Evolutionary conservation across 2,888 invertebrate genomes (phyloP), one percentile per base, ranked within the genome.

Genomic region (Lobophora halterata): DNA sequence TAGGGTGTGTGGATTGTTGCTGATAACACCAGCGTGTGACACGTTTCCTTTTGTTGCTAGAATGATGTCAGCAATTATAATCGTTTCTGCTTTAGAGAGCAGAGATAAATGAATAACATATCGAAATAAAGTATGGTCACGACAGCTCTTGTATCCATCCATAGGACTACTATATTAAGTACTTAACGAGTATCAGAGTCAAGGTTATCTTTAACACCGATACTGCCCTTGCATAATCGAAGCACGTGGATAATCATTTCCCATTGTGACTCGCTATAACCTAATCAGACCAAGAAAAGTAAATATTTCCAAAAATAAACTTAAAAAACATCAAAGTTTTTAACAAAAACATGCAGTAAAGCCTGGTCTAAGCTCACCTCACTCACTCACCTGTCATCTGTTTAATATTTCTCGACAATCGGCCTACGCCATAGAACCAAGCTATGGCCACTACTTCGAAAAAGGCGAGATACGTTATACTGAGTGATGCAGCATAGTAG

Each of bases 371-470:
- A n/a, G n/a, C n/a, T n/a, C n/a, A n/a, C n/a, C n/a, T n/a, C n/a
- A n/a, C n/a, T n/a, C n/a, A 56, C 64, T 89, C 88, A 54, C 96
- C 96, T 14, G 96, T 97, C 96, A 97, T 97, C 65, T 95, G 94
- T 73, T 95, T 92, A 6, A 97, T 92, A 70, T 97, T 96, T 60
- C 90, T 91, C 3, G 95, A 93, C 42, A 97, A 78, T 56, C 93
- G 89, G 37, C 90, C 91, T 0, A 94, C 93, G 18, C 97, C 97
- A 68, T 97, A 97, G 68, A 96, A 93, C 97, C 97, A 97, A 3
- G 95, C 92, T 44, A 97, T 92, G 4, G 94, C 97, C 33, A 97
- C 93, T 29, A 96, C 93, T 89, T 97, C 97, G 65, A 97, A 97
- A 79, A 97, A 97, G 17, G 97, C 97, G 51, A 97, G 89, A 70